Base-by-base conservation (phyloP, 2,113 vertebrate species). In the Artemisiospiza belli region DNA sequence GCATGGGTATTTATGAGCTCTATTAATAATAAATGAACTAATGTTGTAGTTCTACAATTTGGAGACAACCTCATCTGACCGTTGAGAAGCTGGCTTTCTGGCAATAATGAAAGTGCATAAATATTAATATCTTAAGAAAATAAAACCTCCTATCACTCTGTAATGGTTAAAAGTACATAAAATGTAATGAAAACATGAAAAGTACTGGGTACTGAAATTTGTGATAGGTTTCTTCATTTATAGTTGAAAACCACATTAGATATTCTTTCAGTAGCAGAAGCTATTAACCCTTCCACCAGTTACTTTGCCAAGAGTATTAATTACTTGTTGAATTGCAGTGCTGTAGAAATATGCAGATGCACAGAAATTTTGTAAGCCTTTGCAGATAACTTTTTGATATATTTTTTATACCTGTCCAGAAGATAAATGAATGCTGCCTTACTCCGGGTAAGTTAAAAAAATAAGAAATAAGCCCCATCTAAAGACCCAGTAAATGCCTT, bases 1-100 rank as follows among this genome's bases (percentile, higher is more conserved):
- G 83, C 74, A 79, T 89, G 80, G 75, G 93, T 97, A 97, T 97
- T 98, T 97, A 98, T 97, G 96, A 98, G 90, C 54, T 87, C 41
- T 55, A 94, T 98, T 97, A 98, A 98, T 97, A 98, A 98, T 97
- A 96, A 93, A 98, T 97, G 84, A 97, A 79, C 16, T 77, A 87
- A 75, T 86, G 89, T 67, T 94, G 90, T 89, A 96, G 55, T 69
- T 90, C 66, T 94, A 80, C 79, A 97, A 81, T 97, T 96, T 97
- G 81, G 90, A 97, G 95, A 96, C 83, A 94, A 95, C 73, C 91
- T 96, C 90, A 94, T 97, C 94, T 97, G 97, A 97, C 97, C 55
- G 12, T 72, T 89, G 87, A 89, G 83, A 97, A 91, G 73, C 85
- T 87, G 85, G 35, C 27, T 94, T 96, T 97, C 83, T 94, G 82